These are phyloP conservation scores for Ailuropoda melanoleuca DNA, from an alignment of 2,113 vertebrate genomes.

Conservation along the genomic window DNA sequence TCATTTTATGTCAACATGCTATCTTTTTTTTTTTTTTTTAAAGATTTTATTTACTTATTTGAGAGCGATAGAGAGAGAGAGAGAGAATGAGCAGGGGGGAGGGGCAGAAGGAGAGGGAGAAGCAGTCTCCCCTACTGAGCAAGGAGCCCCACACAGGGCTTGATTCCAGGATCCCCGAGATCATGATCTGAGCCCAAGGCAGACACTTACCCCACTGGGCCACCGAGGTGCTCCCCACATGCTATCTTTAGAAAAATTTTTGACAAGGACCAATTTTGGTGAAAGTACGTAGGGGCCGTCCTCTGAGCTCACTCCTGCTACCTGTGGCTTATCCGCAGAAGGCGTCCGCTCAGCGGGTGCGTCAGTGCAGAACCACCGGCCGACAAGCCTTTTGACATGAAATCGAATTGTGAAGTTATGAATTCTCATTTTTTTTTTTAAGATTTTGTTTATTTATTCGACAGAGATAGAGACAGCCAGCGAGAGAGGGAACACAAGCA, in stretches of 20 bases:
- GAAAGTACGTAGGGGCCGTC: neutral
- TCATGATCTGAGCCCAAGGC: no score
- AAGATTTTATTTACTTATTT: no score
- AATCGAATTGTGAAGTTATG: neutral
- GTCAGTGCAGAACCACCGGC: neutral
- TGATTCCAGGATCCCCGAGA: no score
- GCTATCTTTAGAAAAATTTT: neutral
- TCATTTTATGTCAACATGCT: neutral
- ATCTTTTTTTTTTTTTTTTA: neutral
- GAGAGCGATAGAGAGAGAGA: no score
- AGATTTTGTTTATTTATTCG: no score
- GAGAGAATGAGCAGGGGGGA: no score
- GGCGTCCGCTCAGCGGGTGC: neutral
- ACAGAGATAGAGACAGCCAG: no score
- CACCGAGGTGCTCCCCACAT: neutral
- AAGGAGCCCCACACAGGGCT: no score
- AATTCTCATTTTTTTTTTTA: neutral
- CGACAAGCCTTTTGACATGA: neutral
- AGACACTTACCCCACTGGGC: no score
- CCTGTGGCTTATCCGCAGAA: neutral
- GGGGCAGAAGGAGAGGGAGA: no score
- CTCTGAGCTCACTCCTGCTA: neutral
- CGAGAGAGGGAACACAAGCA: no score
- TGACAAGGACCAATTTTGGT: neutral
- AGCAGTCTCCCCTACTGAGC: no score